A percentile compares a stretch with the other conserved stretches of the same genome.
Evolutionary conservation across 2,797 vertebrate genomes (phyloP).

Genomic region (Halcyon leucocephala): DNA sequence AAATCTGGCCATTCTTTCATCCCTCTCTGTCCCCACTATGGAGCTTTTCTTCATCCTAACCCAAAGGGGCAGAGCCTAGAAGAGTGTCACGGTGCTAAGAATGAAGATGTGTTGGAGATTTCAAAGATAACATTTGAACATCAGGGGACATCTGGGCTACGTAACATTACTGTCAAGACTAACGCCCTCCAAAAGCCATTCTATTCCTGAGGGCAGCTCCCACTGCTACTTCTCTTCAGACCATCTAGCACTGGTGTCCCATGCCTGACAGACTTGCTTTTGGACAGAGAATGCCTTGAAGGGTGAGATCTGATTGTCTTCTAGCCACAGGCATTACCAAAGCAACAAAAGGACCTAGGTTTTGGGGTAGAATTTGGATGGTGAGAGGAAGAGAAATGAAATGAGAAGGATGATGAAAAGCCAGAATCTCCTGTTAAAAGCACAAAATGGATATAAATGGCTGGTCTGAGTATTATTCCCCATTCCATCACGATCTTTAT

Average conservation of each 20-base stretch:
- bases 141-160: background rate
- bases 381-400: background rate
- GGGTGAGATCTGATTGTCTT: background rate
- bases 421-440: background rate
- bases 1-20: background rate
- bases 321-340: background rate
- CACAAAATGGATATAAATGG: background rate
- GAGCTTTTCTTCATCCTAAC: background rate
- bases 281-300: background rate
- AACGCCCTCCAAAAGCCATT: background rate
- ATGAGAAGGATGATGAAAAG: background rate
- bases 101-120: slow-evolving; percentile 18
- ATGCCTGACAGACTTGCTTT: background rate
- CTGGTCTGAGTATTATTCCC: background rate
- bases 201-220: background rate
- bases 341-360: background rate
- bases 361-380: background rate
- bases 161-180: background rate
- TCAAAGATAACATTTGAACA: slow-evolving; percentile 3
- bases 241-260: background rate
- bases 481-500: background rate
- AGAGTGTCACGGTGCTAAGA: background rate
- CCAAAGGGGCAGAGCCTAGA: background rate
- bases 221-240: background rate
- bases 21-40: background rate